Percentiles rank a stretch among this genome's conserved stretches.
phyloP scores from a whole-genome alignment of 2,888 invertebrate species.

The Bellardia bayeri region DNA sequence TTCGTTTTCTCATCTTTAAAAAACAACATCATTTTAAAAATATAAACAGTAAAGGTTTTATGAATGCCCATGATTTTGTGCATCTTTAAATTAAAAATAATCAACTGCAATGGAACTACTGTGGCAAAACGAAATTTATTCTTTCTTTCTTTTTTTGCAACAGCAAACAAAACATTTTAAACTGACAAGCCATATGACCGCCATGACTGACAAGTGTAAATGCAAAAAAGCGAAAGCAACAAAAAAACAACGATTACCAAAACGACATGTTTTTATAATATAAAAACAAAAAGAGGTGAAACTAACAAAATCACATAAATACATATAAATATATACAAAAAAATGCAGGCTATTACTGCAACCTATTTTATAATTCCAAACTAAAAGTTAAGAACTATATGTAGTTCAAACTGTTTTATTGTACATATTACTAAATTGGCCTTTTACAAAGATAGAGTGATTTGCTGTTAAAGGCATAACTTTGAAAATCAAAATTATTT shows the following conservation, averaged over 20 bases:
- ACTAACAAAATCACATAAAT: conserved; percentile 9
- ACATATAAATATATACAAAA: not conserved
- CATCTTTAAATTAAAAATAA: conserved; percentile 4
- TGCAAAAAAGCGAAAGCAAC: not conserved
- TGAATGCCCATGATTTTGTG: not conserved
- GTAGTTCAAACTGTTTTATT: no score
- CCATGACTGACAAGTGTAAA: conserved; percentile 31
- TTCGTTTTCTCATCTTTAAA: no score
- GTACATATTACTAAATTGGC: no score
- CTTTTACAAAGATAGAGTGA: no score
- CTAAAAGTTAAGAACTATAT: no score
- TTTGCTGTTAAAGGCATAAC: no score
- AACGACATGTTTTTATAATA: conserved; percentile 1
- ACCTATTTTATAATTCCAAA: no score
- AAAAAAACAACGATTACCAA: conserved; percentile 30
- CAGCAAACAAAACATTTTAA: conserved; percentile 49
- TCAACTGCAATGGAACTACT: conserved; percentile 9
- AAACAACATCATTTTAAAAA: conserved; percentile 18
- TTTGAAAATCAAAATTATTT: no score
- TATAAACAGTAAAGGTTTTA: conserved; percentile 23
- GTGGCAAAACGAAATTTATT: not conserved
- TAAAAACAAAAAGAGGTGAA: not conserved
- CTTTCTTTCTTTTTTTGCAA: not conserved
- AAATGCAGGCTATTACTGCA: not conserved
- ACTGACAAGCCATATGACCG: conserved; percentile 41